Percentiles rank a stretch among this genome's conserved stretches.
These are phyloP conservation scores for Hypomesus transpacificus DNA, from an alignment of 2,113 vertebrate species.

Conservation along the genomic window DNA sequence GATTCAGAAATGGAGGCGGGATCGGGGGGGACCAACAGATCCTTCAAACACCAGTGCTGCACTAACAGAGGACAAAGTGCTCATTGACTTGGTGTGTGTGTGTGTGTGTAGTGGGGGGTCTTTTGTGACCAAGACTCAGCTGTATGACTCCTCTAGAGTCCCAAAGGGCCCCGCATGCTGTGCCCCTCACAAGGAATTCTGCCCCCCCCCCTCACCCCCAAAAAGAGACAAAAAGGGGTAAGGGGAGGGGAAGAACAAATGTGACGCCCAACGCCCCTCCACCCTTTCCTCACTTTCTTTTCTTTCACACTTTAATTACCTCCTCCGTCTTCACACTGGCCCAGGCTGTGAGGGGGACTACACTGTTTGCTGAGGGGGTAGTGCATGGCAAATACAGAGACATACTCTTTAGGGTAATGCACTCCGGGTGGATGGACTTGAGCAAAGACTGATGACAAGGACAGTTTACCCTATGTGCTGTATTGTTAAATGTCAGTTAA, in stretches of 20 bases:
- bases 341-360: not conserved
- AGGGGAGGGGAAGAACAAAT: constrained; percentile 9
- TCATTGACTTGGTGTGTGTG: constrained; percentile 33
- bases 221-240: not conserved
- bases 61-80: constrained; percentile 43
- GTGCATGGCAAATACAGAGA: constrained; percentile 1
- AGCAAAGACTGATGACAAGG: too few relatives aligned
- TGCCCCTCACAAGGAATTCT: constrained; percentile 1
- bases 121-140: constrained; percentile 46
- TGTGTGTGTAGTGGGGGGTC: constrained; percentile 5
- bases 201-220: not conserved
- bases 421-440: not conserved
- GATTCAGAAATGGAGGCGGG: not conserved
- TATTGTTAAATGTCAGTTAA: too few relatives aligned
- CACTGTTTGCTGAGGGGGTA: not conserved
- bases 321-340: not conserved
- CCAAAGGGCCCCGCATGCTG: constrained; percentile 22
- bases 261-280: not conserved
- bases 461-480: too few relatives aligned
- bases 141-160: constrained; percentile 27
- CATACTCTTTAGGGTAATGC: not conserved
- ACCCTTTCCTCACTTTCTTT: not conserved
- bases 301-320: constrained; percentile 5
- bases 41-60: constrained; percentile 24
- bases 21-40: constrained; percentile 17